Percentiles rank a stretch among this genome's conserved stretches.
Conservation (phyloP, 2,797 vertebrate species). For the Remorina albescens region DNA sequence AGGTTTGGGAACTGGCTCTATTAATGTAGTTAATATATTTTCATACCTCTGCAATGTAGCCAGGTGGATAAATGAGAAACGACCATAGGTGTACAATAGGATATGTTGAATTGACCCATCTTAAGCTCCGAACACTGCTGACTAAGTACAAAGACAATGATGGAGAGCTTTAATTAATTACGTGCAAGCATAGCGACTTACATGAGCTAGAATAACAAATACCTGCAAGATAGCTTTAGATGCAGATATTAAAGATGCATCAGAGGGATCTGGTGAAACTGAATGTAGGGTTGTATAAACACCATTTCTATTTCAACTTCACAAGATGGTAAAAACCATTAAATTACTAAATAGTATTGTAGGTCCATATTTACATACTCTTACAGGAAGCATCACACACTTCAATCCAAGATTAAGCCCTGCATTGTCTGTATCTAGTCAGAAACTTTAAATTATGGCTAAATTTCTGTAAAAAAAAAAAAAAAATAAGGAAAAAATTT, state of each 20-base stretch:
- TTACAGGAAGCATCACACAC: neutral
- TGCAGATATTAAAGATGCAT: conserved; percentile 4
- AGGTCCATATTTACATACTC: neutral
- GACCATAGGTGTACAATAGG: conserved; percentile 1
- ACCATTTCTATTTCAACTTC: neutral
- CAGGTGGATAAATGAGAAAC: conserved; percentile 25
- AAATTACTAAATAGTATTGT: too few species aligned
- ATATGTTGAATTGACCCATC: neutral
- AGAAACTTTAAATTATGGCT: neutral
- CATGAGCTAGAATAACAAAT: neutral
- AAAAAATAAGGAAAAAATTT: too few species aligned
- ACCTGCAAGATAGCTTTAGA: neutral
- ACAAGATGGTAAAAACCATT: too few species aligned
- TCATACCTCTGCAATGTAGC: conserved; percentile 5
- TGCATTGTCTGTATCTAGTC: too few species aligned
- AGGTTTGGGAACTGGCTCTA: conserved; percentile 37
- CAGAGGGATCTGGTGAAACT: too few species aligned
- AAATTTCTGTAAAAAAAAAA: neutral
- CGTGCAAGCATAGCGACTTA: neutral
- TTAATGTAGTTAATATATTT: conserved; percentile 24
- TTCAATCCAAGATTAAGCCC: neutral
- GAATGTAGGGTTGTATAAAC: neutral
- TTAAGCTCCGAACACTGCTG: neutral
- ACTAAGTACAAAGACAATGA: neutral
- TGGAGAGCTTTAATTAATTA: conserved; percentile 8